Conservation (phyloP, 2,888 invertebrate species). For the Limenitis camilla region DNA sequence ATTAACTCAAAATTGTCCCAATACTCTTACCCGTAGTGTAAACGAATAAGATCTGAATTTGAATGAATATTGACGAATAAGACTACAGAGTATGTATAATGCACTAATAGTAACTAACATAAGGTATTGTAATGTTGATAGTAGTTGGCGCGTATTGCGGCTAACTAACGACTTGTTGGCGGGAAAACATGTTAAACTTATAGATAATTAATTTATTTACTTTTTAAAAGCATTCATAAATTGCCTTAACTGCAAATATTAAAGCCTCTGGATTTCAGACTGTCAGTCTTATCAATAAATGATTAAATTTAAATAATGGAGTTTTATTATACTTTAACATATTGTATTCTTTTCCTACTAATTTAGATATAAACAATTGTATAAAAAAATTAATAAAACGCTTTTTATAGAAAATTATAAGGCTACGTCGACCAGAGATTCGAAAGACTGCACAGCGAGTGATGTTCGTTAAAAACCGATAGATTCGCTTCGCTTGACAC, state of each 20-base stretch:
- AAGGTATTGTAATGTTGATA: slow-evolving; percentile 44
- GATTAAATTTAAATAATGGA: slow-evolving; percentile 37
- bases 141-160: slow-evolving; percentile 32
- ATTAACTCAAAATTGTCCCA: slow-evolving; percentile 32
- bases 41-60: slow-evolving; percentile 33
- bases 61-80: slow-evolving; percentile 24
- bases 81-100: slow-evolving; percentile 22
- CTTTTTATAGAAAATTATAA: no score
- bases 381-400: not conserved
- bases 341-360: not conserved
- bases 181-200: slow-evolving; percentile 46
- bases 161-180: slow-evolving; percentile 52
- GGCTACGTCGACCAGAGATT: no score
- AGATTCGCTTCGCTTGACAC: no score
- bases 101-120: slow-evolving; percentile 46
- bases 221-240: slow-evolving; percentile 56
- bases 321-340: slow-evolving; percentile 27
- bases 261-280: slow-evolving; percentile 62
- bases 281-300: slow-evolving; percentile 69
- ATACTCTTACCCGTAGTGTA: slow-evolving; percentile 11
- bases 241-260: slow-evolving; percentile 64
- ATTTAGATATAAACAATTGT: not conserved
- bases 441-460: no score
- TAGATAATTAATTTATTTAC: slow-evolving; percentile 66
- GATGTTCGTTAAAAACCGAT: no score